Base-by-base conservation (phyloP, 2,888 invertebrate species). In the Drosophila siamana region DNA sequence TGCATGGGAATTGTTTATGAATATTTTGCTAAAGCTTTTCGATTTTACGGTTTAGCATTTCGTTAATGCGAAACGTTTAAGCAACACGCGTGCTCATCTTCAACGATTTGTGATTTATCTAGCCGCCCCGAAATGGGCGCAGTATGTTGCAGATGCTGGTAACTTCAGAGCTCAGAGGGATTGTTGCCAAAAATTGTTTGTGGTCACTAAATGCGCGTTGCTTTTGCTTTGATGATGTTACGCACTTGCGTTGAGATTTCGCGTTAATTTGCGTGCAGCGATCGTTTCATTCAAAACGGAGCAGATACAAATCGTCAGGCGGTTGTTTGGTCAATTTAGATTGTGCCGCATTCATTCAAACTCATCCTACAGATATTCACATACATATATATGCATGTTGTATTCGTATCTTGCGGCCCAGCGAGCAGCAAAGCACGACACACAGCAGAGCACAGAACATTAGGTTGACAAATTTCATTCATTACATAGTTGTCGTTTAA, bases 381-480 rank as follows among this genome's bases (percentile, higher is more conserved):
- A n/a, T n/a, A n/a, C n/a, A n/a, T n/a, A n/a, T n/a, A n/a, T n/a
- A n/a, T n/a, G n/a, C n/a, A 65, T 15, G 38, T 6, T 13, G 16
- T 22, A 26, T 47, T 41, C 40, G 41, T 44, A 56, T 48, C 50
- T 51, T 46, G 76, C 76, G 80, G 80, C 75, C 77, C 76, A 71
- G 60, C 41, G 59, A 62, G 26, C 57, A 2, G 19, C 19, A 19
- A 1, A 19, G 19, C 19, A 19, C 19, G n/a, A n/a, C 4, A 22
- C 26, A 26, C 26, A 26, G 4, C 30, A n/a, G 33, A n/a, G 57
- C 36, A 16, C 63, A 52, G 19, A 16, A 19, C 82, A 85, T 89
- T 87, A 83, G 87, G 72, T 87, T 89, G 89, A 83, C 83, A 87
- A 83, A 83, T 83, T 84, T 83, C 82, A 83, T 83, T 83, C 82